These are phyloP conservation scores for Penaeus japonicus DNA, from an alignment of 1,140 invertebrate genomes.

Conservation along the genomic window DNA sequence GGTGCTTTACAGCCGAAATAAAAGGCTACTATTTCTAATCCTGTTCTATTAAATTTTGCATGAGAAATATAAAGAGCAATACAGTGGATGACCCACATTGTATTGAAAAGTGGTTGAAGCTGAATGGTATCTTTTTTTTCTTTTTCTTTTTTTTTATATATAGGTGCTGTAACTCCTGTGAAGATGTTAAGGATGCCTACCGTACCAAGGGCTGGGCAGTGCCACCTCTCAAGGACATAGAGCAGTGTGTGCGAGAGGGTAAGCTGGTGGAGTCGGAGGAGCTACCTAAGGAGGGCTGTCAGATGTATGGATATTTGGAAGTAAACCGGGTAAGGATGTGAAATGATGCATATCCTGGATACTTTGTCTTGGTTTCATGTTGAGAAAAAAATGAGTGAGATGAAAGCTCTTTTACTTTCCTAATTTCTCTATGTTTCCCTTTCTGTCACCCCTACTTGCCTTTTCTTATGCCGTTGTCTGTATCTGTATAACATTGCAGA, in stretches of 20 bases:
- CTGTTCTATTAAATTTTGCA: too few relatives aligned
- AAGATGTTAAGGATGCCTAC: constrained; percentile 94
- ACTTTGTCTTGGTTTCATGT: too few relatives aligned
- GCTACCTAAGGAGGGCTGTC: constrained; percentile 89
- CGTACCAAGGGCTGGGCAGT: constrained; percentile 86
- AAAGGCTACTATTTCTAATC: too few relatives aligned
- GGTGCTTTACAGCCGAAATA: not conserved
- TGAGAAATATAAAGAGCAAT: too few relatives aligned
- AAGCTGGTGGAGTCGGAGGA: constrained; percentile 76
- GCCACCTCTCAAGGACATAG: constrained; percentile 78
- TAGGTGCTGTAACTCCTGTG: constrained; percentile 97
- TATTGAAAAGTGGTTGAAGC: too few relatives aligned
- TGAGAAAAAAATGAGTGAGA: too few relatives aligned
- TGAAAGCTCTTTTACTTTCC: not conserved
- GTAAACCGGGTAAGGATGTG: constrained; percentile 82
- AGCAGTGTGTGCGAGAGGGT: constrained; percentile 89
- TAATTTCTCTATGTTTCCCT: not conserved
- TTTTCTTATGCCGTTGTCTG: too few relatives aligned
- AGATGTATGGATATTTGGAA: constrained; percentile 93
- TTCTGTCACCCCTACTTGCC: not conserved
- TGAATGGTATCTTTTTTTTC: not conserved
- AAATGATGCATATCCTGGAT: too few relatives aligned
- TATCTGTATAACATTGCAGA: too few relatives aligned
- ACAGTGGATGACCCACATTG: too few relatives aligned
- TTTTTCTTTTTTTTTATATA: constrained; percentile 58